Base-by-base conservation (phyloP, 2,797 vertebrate genomes). In the Poeciliopsis paucimaculata region DNA sequence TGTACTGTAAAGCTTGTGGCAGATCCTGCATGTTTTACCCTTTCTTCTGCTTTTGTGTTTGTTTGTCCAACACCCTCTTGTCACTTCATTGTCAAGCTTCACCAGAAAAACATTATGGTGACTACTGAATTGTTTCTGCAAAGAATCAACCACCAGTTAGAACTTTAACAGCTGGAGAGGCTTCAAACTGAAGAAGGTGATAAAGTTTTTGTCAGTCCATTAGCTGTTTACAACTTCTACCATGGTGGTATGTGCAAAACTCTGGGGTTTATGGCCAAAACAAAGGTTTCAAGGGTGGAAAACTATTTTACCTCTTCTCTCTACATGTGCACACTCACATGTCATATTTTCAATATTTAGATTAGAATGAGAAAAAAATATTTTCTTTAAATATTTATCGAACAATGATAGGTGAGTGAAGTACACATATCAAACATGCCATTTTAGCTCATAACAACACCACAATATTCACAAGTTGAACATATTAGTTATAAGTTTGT, bases 1-100 rank as follows among this genome's bases (percentile, higher is more conserved):
- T 80, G 77, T 28, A 0, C 73, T 85, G 76, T 26, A 31, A 76
- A 66, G 85, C 71, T 84, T 75, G 77, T 72, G 31, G 49, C 49
- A 51, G 49, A 51, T 51, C 49, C 49, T 82, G 93, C 91, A 91
- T 89, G 87, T 75, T 82, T 68, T 80, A 77, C 77, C 71, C 41
- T 4, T 31, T 0, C 41, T 79, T 73, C 51, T 85, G 66, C 82
- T 23, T 84, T 15, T 87, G 70, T 73, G 47, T 83, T 57, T 84
- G 41, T 51, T 34, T 16, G 41, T 53, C 34, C 45, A 28, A 31
- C 13, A n/a, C 78, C 75, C 47, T 20, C 82, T 64, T 64, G 5
- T 76, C 43, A 51, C 2, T 23, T 73, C 18, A 36, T 28, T 43
- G 36, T 4, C 41, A 13, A 23, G 66, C 75, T 16, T 80, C 20